phyloP scores from a whole-genome alignment of 1,140 invertebrate species.

The Tetranychus urticae region DNA sequence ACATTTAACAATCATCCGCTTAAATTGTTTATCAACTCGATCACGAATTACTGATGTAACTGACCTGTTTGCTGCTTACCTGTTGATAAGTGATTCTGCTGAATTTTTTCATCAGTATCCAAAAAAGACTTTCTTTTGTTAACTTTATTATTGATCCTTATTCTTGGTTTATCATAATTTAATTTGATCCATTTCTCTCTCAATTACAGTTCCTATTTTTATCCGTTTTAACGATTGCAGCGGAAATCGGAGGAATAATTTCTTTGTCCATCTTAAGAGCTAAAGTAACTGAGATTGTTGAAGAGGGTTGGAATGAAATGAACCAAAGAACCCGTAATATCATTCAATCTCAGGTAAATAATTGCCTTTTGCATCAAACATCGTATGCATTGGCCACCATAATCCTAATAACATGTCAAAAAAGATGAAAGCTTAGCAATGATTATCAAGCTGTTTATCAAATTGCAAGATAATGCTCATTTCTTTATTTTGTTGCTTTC shows the following conservation, averaged over 20 bases:
- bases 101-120: no score
- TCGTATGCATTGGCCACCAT: background rate
- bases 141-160: background rate
- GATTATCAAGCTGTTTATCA: no score
- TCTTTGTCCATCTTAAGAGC: slow-evolving; percentile 20
- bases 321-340: slow-evolving; percentile 23
- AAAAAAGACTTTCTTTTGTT: background rate
- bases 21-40: no score
- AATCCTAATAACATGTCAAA: no score
- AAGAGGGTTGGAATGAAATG: slow-evolving; percentile 23
- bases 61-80: no score
- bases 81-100: no score
- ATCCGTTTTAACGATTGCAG: slow-evolving; percentile 18
- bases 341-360: slow-evolving; percentile 20
- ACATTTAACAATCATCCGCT: no score
- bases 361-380: no score
- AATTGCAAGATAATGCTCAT: no score
- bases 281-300: slow-evolving; percentile 22
- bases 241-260: slow-evolving; percentile 21
- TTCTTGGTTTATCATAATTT: background rate
- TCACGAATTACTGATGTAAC: no score
- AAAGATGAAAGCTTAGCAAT: no score
- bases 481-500: no score
- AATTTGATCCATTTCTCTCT: background rate
- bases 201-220: slow-evolving; percentile 18